phyloP scores from a whole-genome alignment of 1,140 invertebrate species.

The Lordiphosa mommai region DNA sequence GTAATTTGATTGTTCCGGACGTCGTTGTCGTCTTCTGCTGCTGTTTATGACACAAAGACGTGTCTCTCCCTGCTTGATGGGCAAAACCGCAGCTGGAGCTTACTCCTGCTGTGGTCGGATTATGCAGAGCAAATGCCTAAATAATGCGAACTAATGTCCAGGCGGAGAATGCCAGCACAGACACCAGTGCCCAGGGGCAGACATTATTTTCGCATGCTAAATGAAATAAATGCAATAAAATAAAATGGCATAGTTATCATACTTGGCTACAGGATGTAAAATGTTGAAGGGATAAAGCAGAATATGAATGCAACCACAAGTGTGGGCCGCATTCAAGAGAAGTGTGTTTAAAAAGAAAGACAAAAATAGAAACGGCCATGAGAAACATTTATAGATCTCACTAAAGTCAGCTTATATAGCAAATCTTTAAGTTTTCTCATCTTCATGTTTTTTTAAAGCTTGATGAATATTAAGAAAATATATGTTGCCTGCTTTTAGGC shows the following conservation, averaged over 20 bases:
- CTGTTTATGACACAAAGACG: slow-evolving; percentile 16
- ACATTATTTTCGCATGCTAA: slow-evolving; percentile 9
- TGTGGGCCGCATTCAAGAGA: too few relatives aligned
- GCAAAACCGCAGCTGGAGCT: slow-evolving; percentile 25
- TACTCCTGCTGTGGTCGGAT: slow-evolving; percentile 15
- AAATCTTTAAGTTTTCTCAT: too few relatives aligned
- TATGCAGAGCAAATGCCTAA: slow-evolving; percentile 57
- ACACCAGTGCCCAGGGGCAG: background rate
- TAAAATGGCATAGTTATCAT: slow-evolving; percentile 18
- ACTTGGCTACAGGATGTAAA: background rate
- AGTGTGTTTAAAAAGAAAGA: too few relatives aligned
- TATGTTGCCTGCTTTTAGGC: too few relatives aligned
- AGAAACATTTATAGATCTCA: too few relatives aligned
- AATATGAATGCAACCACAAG: too few relatives aligned
- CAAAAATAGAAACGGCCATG: too few relatives aligned
- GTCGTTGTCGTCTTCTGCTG: slow-evolving; percentile 8
- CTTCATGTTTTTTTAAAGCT: too few relatives aligned
- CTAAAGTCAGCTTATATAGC: too few relatives aligned
- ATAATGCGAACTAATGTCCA: slow-evolving; percentile 53
- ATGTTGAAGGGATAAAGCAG: too few relatives aligned
- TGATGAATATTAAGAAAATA: too few relatives aligned
- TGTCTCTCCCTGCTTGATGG: background rate
- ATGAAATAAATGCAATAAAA: slow-evolving; percentile 33
- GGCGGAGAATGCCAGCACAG: background rate
- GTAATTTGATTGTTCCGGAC: slow-evolving; percentile 39